A percentile compares a stretch with the other conserved stretches of the same genome.
phyloP scores from a whole-genome alignment of 2,888 invertebrate species.

The Drosophila diplacantha region DNA sequence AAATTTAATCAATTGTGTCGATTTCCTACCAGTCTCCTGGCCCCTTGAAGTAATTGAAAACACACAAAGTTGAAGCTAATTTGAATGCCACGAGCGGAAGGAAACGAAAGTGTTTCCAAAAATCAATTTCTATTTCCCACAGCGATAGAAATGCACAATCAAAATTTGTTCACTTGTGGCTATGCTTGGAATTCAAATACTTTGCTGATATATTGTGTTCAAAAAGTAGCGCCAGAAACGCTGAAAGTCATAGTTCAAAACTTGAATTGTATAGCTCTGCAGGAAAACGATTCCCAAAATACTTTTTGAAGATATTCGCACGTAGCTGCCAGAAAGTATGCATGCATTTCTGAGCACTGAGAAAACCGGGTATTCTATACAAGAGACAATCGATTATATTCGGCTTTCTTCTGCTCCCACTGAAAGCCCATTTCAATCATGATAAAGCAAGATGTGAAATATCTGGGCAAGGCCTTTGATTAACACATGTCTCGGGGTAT shows the following conservation, averaged over 20 bases:
- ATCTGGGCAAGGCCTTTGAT: too few species aligned
- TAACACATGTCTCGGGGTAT: conserved; percentile 46
- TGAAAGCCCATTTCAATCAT: conserved; percentile 14
- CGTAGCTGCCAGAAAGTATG: neutral
- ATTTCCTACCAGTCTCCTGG: conserved; percentile 24
- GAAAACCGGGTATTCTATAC: neutral
- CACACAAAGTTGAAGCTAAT: conserved; percentile 48
- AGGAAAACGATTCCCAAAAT: neutral
- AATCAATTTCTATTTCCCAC: conserved; percentile 33
- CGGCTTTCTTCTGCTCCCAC: too few species aligned
- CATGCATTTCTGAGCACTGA: neutral
- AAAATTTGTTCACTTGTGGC: neutral
- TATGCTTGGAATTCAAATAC: neutral
- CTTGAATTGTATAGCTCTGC: neutral
- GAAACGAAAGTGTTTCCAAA: conserved; percentile 34
- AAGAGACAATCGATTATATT: neutral
- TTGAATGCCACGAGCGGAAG: conserved; percentile 33
- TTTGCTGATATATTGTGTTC: neutral
- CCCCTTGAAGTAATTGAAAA: conserved; percentile 46
- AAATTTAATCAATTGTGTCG: conserved; percentile 64
- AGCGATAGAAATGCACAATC: conserved; percentile 10
- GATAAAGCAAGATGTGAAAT: conserved; percentile 9
- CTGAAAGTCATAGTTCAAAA: neutral
- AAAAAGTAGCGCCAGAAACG: neutral
- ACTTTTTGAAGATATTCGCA: neutral